Evolutionary conservation across 2,888 invertebrate species (phyloP).

Genomic region (Parnassius smintheus): DNA sequence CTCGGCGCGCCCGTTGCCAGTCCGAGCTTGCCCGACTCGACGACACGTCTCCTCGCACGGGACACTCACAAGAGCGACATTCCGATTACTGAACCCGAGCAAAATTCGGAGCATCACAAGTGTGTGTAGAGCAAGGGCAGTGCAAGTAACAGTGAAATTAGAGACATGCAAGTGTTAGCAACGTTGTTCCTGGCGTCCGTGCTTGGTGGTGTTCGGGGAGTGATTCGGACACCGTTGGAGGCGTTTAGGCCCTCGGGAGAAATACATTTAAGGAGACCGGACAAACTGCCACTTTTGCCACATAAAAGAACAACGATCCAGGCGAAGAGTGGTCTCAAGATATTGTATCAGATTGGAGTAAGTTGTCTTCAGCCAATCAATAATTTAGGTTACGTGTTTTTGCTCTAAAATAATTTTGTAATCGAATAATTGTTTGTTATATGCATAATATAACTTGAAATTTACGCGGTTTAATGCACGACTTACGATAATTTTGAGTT

Average conservation of each 20-base stretch:
- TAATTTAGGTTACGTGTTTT: background rate
- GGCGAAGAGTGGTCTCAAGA: slow-evolving; percentile 78
- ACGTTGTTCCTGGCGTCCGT: slow-evolving; percentile 62
- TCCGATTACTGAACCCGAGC: slow-evolving; percentile 42
- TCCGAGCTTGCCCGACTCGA: slow-evolving; percentile 63
- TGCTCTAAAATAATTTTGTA: no score
- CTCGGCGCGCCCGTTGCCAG: slow-evolving; percentile 65
- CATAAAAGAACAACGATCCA: slow-evolving; percentile 76
- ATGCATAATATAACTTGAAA: no score
- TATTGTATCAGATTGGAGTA: slow-evolving; percentile 89
- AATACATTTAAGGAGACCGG: slow-evolving; percentile 72
- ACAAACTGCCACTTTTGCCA: slow-evolving; percentile 65
- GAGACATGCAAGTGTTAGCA: slow-evolving; percentile 68
- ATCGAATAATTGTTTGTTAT: no score
- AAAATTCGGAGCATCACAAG: slow-evolving; percentile 33
- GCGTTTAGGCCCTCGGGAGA: slow-evolving; percentile 76
- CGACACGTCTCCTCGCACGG: slow-evolving; percentile 58
- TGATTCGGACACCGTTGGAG: slow-evolving; percentile 79
- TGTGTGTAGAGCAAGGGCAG: slow-evolving; percentile 29
- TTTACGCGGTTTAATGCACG: no score
- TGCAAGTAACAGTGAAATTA: slow-evolving; percentile 31
- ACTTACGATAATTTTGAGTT: no score
- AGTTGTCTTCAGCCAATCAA: slow-evolving; percentile 52
- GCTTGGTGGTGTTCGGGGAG: slow-evolving; percentile 60
- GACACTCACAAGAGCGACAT: slow-evolving; percentile 45